Conservation (phyloP, 2,888 invertebrate genomes). For the Apodemia duryi region DNA sequence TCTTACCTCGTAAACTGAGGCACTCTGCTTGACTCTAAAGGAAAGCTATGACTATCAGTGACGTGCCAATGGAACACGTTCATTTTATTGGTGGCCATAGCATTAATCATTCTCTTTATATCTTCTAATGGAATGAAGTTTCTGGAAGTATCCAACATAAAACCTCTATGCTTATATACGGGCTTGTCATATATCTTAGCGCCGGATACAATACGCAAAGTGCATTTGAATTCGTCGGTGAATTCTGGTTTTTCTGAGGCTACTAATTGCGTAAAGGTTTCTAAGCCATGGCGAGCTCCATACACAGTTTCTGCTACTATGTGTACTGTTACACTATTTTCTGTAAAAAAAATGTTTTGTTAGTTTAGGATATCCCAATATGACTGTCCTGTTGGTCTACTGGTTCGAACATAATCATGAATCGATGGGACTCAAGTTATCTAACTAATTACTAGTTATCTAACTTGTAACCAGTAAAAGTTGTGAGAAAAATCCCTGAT, state of each 20-base stretch:
- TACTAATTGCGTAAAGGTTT: constrained; percentile 86
- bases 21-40: constrained; percentile 86
- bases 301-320: constrained; percentile 82
- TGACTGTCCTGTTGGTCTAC: too few relatives aligned
- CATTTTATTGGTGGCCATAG: constrained; percentile 92
- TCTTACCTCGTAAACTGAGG: constrained; percentile 86
- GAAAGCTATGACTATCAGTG: constrained; percentile 95
- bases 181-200: constrained; percentile 88
- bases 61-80: constrained; percentile 97
- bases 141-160: constrained; percentile 92
- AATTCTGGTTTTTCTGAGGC: constrained; percentile 49
- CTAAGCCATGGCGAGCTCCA: constrained; percentile 87
- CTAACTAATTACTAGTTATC: too few relatives aligned
- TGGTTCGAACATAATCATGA: too few relatives aligned
- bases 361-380: background rate
- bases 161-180: constrained; percentile 89
- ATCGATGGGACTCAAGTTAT: too few relatives aligned
- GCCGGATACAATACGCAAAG: constrained; percentile 80
- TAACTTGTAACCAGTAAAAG: too few relatives aligned
- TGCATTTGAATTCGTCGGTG: constrained; percentile 50
- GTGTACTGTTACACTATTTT: constrained; percentile 68
- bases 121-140: constrained; percentile 88
- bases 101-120: constrained; percentile 87
- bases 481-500: too few relatives aligned
- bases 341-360: constrained; percentile 42